Conservation (phyloP, 2,888 invertebrate genomes). For the Acanthosoma haemorrhoidale region DNA sequence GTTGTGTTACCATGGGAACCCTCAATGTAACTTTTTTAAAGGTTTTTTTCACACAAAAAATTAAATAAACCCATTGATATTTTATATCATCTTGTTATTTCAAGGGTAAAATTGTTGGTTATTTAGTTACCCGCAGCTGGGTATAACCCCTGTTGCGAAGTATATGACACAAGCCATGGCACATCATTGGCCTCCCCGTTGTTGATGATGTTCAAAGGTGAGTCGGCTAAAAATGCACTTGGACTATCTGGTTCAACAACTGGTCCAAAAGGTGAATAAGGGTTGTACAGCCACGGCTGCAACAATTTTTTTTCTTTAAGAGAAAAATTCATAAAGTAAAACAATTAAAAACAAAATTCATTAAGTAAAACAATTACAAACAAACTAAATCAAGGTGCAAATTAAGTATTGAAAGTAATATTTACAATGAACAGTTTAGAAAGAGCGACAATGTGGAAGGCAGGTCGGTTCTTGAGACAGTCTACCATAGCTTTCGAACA, state of each 20-base stretch:
- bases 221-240: slow-evolving; percentile 29
- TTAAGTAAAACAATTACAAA: background rate
- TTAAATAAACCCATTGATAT: no score
- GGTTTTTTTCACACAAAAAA: no score
- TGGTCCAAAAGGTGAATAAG: slow-evolving; percentile 68
- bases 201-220: slow-evolving; percentile 28
- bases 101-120: no score
- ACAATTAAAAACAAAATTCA: background rate
- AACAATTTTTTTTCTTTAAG: background rate
- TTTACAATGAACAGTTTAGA: slow-evolving; percentile 54
- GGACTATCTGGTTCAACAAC: slow-evolving; percentile 54
- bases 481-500: slow-evolving; percentile 55
- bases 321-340: background rate
- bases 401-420: background rate
- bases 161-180: slow-evolving; percentile 32
- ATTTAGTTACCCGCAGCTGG: slow-evolving; percentile 32
- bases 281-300: slow-evolving; percentile 57
- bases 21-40: no score
- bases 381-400: no score
- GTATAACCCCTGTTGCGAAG: slow-evolving; percentile 34
- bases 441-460: slow-evolving; percentile 52
- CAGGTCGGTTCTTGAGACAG: slow-evolving; percentile 60
- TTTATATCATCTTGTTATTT: no score
- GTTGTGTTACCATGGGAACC: no score
- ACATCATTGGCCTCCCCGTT: slow-evolving; percentile 25